Conservation (phyloP, 1,140 invertebrate species). For the Ceratitis capitata region DNA sequence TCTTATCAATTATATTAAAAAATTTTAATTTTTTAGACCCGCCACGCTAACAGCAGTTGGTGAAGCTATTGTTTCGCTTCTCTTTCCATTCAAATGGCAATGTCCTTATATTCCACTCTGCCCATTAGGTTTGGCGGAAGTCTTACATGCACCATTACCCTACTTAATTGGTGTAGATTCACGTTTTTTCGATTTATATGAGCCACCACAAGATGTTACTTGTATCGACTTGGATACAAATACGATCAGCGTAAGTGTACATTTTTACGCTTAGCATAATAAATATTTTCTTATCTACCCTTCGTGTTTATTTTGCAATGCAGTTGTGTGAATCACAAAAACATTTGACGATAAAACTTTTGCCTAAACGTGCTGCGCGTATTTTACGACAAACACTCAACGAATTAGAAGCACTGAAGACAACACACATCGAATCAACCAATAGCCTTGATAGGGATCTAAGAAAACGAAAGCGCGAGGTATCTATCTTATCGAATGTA, state of each 20-base stretch:
- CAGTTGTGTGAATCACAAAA: constrained; percentile 89
- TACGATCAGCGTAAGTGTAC: constrained; percentile 78
- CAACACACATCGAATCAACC: constrained; percentile 68
- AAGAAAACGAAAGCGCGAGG: constrained; percentile 70
- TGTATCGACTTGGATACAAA: constrained; percentile 99
- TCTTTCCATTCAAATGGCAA: constrained; percentile 99
- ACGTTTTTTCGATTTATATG: constrained; percentile 97
- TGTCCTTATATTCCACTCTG: constrained; percentile 99
- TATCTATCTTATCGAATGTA: constrained; percentile 54
- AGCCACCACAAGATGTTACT: constrained; percentile 94
- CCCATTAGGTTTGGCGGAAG: constrained; percentile 87
- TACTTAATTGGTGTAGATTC: constrained; percentile 97
- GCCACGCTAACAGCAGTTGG: constrained; percentile 97
- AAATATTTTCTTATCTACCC: constrained; percentile 25
- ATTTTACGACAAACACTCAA: constrained; percentile 79
- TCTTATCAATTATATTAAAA: constrained; percentile 14
- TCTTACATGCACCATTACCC: constrained; percentile 95
- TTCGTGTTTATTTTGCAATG: background rate
- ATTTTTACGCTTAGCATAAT: background rate
- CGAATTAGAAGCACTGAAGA: constrained; percentile 69
- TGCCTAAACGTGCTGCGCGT: constrained; percentile 89
- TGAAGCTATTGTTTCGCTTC: constrained; percentile 95
- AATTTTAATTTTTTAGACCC: constrained; percentile 70
- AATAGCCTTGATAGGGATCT: constrained; percentile 72
- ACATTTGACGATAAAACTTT: constrained; percentile 81